Evolutionary conservation across 2,797 vertebrate species (phyloP).

Genomic region (Propithecus perrieri): DNA sequence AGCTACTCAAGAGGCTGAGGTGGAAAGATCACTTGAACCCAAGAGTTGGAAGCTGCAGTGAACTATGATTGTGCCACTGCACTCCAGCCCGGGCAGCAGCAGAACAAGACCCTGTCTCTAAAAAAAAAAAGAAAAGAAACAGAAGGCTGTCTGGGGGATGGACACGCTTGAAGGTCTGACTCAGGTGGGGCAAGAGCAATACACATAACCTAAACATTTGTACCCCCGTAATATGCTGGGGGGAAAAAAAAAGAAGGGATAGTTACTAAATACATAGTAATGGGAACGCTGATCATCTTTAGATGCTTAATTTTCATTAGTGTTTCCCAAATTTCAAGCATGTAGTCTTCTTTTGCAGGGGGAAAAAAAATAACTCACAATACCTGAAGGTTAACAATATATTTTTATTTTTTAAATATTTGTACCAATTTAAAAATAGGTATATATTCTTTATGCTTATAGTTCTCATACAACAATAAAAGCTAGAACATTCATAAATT

Average conservation of each 20-base stretch:
- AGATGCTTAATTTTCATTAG: not conserved
- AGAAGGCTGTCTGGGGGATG: too few relatives aligned
- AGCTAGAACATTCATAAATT: conserved; percentile 54
- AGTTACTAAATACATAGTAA: not conserved
- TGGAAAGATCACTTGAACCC: not conserved
- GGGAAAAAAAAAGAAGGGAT: not conserved
- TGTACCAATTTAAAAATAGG: conserved; percentile 73
- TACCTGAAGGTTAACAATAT: conserved; percentile 39
- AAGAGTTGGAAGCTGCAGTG: not conserved
- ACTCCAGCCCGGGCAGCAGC: not conserved
- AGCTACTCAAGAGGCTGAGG: not conserved
- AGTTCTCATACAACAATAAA: conserved; percentile 52
- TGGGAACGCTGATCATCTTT: not conserved
- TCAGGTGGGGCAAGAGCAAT: too few relatives aligned
- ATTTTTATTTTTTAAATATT: conserved; percentile 66
- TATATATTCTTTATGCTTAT: conserved; percentile 50
- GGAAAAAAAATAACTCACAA: not conserved
- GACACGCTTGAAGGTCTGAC: too few relatives aligned
- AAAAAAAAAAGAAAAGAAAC: too few relatives aligned
- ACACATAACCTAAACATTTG: too few relatives aligned
- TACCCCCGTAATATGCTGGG: too few relatives aligned
- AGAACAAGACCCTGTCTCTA: not conserved
- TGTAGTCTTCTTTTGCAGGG: not conserved
- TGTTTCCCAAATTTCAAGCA: conserved; percentile 42
- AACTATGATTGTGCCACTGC: not conserved